Evolutionary conservation across 2,797 vertebrate species (phyloP), one percentile per base, ranked within the genome.

Genomic region (Peromyscus attwateri): DNA sequence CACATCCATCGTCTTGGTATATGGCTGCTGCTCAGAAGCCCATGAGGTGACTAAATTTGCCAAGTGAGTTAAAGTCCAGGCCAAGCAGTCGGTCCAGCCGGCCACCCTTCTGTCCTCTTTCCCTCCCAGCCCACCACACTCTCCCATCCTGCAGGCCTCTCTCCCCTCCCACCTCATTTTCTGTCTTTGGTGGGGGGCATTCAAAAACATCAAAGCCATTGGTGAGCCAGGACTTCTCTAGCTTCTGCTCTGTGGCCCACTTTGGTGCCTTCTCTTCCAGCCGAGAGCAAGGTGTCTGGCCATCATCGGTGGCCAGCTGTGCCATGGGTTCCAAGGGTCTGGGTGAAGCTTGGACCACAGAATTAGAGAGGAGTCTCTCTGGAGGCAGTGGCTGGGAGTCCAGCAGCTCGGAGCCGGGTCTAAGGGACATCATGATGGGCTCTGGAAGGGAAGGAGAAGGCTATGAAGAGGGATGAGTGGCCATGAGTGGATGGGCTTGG

Each of bases 371-470:
- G 10, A 99, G 98, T 62, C 95, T 97, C 55, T 98, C 98, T 71
- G 52, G 98, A 95, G 95, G 83, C 71, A 98, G 98, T 0, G 97
- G 95, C 89, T 77, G 95, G 0, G 98, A 92, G 87, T 98, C 98
- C 43, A 95, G 94, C 70, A 94, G 76, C 97, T 98, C 99, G 89
- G 98, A 99, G 70, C 99, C 99, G 0, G 99, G 99, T 97, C 99
- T 99, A 85, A 99, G 98, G 57, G 99, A 99, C 96, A 99, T 98
- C 97, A 99, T 95, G 94, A 99, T 60, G 0, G 99, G 99, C 46
- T 97, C 99, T 99, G 93, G 4, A 94, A 94, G 71, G 68, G n/a
- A 96, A 84, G 82, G 49, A 80, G 68, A 80, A 95, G 62, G 55
- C 70, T 0, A 8, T 40, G 5, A 97, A n/a, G 88, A 97, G 62